Conservation (phyloP, 2,797 vertebrate genomes). For the Echeneis naucrates region DNA sequence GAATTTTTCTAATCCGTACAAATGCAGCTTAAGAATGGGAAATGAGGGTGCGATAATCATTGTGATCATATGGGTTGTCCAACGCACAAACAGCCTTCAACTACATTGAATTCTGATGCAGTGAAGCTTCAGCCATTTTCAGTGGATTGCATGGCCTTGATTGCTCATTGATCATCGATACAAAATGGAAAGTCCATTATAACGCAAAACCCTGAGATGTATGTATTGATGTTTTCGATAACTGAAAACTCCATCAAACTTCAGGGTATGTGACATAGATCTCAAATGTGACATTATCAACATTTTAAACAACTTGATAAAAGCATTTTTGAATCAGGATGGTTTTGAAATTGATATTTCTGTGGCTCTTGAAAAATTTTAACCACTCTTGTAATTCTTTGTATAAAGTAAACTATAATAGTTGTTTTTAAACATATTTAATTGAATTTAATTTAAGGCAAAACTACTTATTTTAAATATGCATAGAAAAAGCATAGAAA, state of each 20-base stretch:
- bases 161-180: slow-evolving; percentile 1
- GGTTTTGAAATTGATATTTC: neutral
- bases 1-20: neutral
- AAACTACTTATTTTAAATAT: neutral
- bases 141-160: neutral
- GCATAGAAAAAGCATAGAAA: neutral
- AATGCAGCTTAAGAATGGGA: neutral
- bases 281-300: neutral
- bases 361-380: neutral
- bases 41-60: no score
- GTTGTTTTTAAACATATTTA: neutral
- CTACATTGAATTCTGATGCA: neutral
- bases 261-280: neutral
- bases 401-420: neutral
- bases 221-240: slow-evolving; percentile 12
- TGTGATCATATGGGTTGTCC: neutral
- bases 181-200: slow-evolving; percentile 5
- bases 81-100: neutral
- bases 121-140: neutral
- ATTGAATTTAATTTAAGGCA: neutral
- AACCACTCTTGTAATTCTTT: neutral
- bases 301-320: no score
- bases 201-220: slow-evolving; percentile 5
- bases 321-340: neutral
- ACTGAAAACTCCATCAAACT: slow-evolving; percentile 1